Conservation (phyloP, 2,888 invertebrate species). For the Cynaeus angustus region DNA sequence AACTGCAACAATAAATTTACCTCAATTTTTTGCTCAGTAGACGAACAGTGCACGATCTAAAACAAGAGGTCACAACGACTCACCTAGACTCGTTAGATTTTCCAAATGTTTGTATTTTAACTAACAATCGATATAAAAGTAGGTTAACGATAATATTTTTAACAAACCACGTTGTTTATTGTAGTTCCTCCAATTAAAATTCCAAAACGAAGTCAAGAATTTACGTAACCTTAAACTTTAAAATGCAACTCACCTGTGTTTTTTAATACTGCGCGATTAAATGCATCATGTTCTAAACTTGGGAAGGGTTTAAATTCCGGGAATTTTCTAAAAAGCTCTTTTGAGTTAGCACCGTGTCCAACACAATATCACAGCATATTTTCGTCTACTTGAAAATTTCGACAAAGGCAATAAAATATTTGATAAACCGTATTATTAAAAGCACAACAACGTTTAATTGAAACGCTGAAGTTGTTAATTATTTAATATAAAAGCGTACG, state of each 20-base stretch:
- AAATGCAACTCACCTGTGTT: constrained; percentile 17
- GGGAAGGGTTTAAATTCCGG: constrained; percentile 12
- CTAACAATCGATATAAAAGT: constrained; percentile 34
- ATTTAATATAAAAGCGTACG: constrained; percentile 40
- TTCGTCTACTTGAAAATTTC: constrained; percentile 17
- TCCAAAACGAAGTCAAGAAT: not conserved
- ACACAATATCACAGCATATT: constrained; percentile 38
- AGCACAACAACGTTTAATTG: constrained; percentile 18
- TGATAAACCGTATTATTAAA: constrained; percentile 22
- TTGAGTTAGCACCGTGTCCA: constrained; percentile 11
- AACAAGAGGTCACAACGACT: not conserved
- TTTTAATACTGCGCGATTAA: constrained; percentile 12
- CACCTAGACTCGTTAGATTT: constrained; percentile 3
- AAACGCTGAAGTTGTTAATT: constrained; percentile 34
- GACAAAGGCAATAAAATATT: constrained; percentile 7
- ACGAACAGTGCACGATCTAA: not conserved
- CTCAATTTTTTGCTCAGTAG: too few species aligned
- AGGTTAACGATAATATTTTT: constrained; percentile 35
- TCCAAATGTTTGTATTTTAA: constrained; percentile 21
- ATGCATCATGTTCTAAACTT: constrained; percentile 20
- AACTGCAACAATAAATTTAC: too few species aligned
- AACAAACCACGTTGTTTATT: constrained; percentile 14
- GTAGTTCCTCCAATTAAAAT: not conserved
- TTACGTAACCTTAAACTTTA: constrained; percentile 3
- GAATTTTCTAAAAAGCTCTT: constrained; percentile 5